Evolutionary conservation across 2,888 invertebrate genomes (phyloP).

Genomic region (Ceriagrion tenellum): DNA sequence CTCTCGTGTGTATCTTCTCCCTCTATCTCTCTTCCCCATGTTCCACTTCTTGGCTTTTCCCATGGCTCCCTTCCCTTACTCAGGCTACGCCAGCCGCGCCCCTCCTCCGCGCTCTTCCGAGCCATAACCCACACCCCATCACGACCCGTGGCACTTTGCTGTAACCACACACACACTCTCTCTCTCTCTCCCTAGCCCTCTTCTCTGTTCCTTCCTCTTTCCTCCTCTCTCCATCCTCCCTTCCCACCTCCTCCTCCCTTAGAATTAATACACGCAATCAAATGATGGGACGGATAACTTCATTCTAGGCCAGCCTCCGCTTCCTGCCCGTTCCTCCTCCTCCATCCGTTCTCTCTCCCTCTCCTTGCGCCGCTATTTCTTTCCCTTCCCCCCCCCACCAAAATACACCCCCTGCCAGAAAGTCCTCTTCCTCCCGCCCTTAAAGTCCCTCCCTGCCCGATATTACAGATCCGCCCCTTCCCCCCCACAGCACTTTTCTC

Average conservation of each 20-base stretch:
- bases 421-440: background rate
- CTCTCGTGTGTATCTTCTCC: too few species aligned
- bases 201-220: background rate
- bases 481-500: background rate
- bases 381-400: background rate
- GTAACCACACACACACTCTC: too few species aligned
- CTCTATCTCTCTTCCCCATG: too few species aligned
- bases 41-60: too few species aligned
- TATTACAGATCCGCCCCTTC: background rate
- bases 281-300: constrained; percentile 63
- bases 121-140: background rate
- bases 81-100: too few species aligned
- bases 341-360: background rate
- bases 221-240: background rate
- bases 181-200: background rate
- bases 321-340: background rate
- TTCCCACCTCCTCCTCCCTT: background rate
- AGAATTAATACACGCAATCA: constrained; percentile 66
- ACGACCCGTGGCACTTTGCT: background rate
- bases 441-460: background rate
- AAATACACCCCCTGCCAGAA: background rate
- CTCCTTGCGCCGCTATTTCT: background rate
- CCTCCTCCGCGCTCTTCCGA: background rate
- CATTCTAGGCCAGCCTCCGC: constrained; percentile 56
- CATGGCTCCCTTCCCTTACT: too few species aligned